Conservation (phyloP, 2,797 vertebrate genomes). For the Podarcis lilfordi region DNA sequence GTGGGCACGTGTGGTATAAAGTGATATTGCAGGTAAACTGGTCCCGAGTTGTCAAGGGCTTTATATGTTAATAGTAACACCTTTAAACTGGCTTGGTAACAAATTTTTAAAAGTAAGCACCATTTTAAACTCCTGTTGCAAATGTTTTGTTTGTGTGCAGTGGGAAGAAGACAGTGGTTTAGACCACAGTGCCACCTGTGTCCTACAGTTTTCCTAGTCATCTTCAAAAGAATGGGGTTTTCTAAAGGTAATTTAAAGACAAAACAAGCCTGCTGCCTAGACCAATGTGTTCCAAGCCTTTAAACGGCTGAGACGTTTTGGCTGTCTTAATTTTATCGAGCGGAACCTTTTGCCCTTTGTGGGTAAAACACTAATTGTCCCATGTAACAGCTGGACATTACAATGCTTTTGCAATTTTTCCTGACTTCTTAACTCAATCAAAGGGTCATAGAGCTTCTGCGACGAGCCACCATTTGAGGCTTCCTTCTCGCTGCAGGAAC, state of each 20-base stretch:
- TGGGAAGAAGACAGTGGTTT: not conserved
- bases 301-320: not conserved
- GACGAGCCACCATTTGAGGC: rapidly evolving
- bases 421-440: not conserved
- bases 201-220: too few relatives aligned
- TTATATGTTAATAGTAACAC: too few relatives aligned
- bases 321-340: not conserved
- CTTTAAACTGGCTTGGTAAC: too few relatives aligned
- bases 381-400: not conserved
- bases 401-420: not conserved
- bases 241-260: too few relatives aligned
- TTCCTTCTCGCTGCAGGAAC: not conserved
- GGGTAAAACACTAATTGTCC: not conserved
- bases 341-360: not conserved
- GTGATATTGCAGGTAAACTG: too few relatives aligned
- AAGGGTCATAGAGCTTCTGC: not conserved
- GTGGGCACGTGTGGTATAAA: too few relatives aligned
- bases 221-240: too few relatives aligned
- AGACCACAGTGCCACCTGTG: too few relatives aligned
- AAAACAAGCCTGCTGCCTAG: too few relatives aligned
- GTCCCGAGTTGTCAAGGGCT: too few relatives aligned
- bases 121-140: not conserved
- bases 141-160: too few relatives aligned
- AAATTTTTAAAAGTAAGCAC: not conserved
- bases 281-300: not conserved